A percentile compares a stretch with the other conserved stretches of the same genome.
Evolutionary conservation across 2,797 vertebrate genomes (phyloP).

Genomic region (Spondyliosoma cantharus): DNA sequence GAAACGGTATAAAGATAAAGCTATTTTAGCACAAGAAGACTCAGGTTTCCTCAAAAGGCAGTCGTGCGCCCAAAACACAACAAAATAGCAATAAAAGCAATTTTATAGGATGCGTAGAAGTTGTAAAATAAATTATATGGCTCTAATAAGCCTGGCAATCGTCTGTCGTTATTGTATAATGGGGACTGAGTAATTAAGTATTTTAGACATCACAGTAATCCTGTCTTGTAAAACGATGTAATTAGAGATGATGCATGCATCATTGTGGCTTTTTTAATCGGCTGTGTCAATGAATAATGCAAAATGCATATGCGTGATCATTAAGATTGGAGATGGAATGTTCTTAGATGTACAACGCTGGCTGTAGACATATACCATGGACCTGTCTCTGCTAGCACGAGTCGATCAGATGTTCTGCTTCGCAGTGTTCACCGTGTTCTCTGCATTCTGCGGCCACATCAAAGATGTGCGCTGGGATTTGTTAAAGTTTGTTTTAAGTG

Average conservation of each 20-base stretch:
- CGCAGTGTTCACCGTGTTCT: slow-evolving; percentile 10
- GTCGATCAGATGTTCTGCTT: slow-evolving; percentile 18
- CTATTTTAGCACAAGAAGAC: slow-evolving; percentile 41
- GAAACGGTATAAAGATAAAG: slow-evolving; percentile 44
- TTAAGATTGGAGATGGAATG: slow-evolving; percentile 52
- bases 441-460: slow-evolving; percentile 44
- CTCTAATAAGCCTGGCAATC: slow-evolving; percentile 70
- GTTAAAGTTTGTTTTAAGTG: slow-evolving; percentile 43
- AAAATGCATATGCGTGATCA: slow-evolving; percentile 55
- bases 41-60: slow-evolving; percentile 57
- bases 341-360: slow-evolving; percentile 41
- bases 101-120: slow-evolving; percentile 68
- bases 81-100: slow-evolving; percentile 68
- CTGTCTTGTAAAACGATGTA: slow-evolving; percentile 76
- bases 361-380: slow-evolving; percentile 1
- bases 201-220: slow-evolving; percentile 70
- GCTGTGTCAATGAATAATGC: slow-evolving; percentile 66
- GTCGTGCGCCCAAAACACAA: slow-evolving; percentile 59
- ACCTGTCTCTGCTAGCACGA: slow-evolving; percentile 8
- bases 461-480: slow-evolving; percentile 31
- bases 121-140: slow-evolving; percentile 69
- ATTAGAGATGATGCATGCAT: slow-evolving; percentile 76
- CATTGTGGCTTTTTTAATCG: slow-evolving; percentile 65
- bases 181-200: slow-evolving; percentile 74
- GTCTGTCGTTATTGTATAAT: slow-evolving; percentile 71